Percentiles rank a stretch among this genome's conserved stretches.
phyloP scores from a whole-genome alignment of 2,888 invertebrate genomes.

The Mimachlamys varia region DNA sequence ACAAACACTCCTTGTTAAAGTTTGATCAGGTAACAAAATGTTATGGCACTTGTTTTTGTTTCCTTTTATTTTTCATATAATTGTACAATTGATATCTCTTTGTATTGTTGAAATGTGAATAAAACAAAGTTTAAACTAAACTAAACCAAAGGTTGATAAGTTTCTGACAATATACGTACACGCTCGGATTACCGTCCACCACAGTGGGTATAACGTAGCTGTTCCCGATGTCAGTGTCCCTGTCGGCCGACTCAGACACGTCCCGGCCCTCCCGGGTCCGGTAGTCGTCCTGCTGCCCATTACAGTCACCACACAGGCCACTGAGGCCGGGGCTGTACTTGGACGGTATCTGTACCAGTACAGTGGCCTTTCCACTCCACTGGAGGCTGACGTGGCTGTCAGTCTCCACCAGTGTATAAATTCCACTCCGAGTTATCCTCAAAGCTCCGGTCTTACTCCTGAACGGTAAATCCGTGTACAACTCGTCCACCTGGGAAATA shows the following conservation, averaged over 20 bases:
- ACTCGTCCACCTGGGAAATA: background rate
- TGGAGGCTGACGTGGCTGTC: background rate
- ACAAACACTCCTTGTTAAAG: too few relatives aligned
- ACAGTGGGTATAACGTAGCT: background rate
- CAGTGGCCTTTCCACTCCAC: background rate
- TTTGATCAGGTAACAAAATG: too few relatives aligned
- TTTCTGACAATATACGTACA: background rate
- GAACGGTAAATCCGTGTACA: background rate
- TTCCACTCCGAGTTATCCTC: background rate
- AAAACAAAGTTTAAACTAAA: too few relatives aligned
- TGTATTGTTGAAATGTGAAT: too few relatives aligned
- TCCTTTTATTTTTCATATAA: too few relatives aligned
- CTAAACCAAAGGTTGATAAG: too few relatives aligned
- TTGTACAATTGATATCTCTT: too few relatives aligned
- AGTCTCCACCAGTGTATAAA: background rate
- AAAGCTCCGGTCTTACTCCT: background rate
- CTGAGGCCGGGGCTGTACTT: background rate
- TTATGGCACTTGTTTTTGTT: too few relatives aligned
- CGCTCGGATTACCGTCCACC: background rate
- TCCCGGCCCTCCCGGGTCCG: background rate
- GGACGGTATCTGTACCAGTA: background rate
- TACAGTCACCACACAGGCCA: background rate
- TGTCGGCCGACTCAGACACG: background rate
- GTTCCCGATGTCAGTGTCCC: background rate
- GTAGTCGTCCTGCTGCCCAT: background rate